Evolutionary conservation across 1,140 invertebrate species (phyloP).

Genomic region (Diachasmimorpha longicaudata): DNA sequence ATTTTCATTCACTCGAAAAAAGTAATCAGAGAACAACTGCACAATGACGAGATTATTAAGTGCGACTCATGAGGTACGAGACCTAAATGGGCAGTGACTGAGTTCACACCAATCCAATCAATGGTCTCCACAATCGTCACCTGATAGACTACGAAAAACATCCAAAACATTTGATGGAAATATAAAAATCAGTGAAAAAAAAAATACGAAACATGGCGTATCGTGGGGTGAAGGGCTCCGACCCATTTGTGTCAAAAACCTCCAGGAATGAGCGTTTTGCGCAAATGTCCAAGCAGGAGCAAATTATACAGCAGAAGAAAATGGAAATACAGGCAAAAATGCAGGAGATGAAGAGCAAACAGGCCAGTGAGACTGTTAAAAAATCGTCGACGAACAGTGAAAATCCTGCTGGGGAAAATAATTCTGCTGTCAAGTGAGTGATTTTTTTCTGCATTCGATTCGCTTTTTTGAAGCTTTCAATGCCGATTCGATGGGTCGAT

Average conservation of each 20-base stretch:
- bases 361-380: slow-evolving; percentile 63
- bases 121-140: not conserved
- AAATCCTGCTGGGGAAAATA: slow-evolving; percentile 40
- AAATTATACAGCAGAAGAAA: slow-evolving; percentile 82
- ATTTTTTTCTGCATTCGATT: not conserved
- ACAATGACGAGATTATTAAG: not conserved
- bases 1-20: not conserved
- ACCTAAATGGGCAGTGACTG: not conserved
- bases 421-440: slow-evolving; percentile 45
- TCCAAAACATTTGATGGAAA: no score
- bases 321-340: slow-evolving; percentile 74
- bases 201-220: slow-evolving; percentile 56
- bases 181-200: not conserved
- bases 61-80: not conserved
- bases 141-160: no score
- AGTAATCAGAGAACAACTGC: not conserved
- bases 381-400: slow-evolving; percentile 45
- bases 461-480: no score
- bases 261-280: slow-evolving; percentile 70
- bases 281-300: slow-evolving; percentile 82
- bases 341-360: slow-evolving; percentile 67
- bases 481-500: no score
- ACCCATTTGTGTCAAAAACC: slow-evolving; percentile 66
- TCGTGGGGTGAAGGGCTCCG: slow-evolving; percentile 59
- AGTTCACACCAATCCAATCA: not conserved